phyloP scores from a whole-genome alignment of 2,113 vertebrate species.

The Indicator maculatus region DNA sequence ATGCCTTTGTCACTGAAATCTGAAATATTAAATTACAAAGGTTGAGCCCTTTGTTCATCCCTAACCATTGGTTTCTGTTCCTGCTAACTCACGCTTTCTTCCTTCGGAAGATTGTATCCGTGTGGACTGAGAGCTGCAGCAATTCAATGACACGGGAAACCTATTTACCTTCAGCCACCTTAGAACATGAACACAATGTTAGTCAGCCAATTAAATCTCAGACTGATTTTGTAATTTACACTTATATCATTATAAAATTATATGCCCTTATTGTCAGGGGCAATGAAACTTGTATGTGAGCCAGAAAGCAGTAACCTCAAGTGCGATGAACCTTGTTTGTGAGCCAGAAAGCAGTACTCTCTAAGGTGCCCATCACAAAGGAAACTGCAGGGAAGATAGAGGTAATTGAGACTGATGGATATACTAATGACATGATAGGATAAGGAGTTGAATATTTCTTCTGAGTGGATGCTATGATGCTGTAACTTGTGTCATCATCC shows the following conservation, averaged over 20 bases:
- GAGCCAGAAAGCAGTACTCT: background rate
- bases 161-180: background rate
- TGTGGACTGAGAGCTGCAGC: background rate
- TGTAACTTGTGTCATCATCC: background rate
- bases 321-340: background rate
- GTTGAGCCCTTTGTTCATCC: background rate
- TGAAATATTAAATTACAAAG: slow-evolving; percentile 12
- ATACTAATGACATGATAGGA: background rate
- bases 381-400: background rate
- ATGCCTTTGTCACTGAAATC: background rate
- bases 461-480: background rate
- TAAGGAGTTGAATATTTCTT: background rate
- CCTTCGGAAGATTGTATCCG: background rate
- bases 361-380: background rate
- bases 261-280: fast-evolving
- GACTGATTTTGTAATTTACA: background rate
- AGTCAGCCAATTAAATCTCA: background rate
- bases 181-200: background rate
- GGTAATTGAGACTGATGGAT: background rate
- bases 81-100: background rate
- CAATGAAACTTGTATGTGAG: background rate
- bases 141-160: background rate
- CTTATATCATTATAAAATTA: background rate
- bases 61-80: background rate
- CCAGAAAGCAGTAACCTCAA: background rate